Evolutionary conservation across 2,113 vertebrate genomes (phyloP).

Genomic region (Melozone crissalis): DNA sequence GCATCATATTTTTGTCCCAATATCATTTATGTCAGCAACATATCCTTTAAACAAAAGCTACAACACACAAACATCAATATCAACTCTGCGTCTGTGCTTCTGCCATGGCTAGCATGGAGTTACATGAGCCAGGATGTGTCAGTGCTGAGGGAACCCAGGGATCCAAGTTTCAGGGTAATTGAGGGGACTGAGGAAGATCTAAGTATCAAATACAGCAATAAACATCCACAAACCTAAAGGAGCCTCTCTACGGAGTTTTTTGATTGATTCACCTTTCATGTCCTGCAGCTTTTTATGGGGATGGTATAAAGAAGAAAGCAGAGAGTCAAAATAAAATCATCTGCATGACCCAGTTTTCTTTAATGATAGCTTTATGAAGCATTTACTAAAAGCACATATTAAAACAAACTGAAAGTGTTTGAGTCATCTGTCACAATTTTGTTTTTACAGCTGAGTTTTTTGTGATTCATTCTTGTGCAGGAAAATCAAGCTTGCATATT

Average conservation of each 20-base stretch:
- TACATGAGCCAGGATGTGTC: accelerated
- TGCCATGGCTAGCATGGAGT: not conserved
- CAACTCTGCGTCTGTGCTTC: not conserved
- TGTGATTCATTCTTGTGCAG: not conserved
- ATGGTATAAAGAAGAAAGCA: not conserved
- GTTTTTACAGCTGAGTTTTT: not conserved
- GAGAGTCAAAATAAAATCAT: not conserved
- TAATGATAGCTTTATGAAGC: not conserved
- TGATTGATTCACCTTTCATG: not conserved
- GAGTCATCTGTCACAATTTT: not conserved
- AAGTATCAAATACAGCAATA: not conserved
- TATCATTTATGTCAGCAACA: not conserved
- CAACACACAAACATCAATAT: not conserved
- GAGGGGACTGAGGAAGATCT: not conserved
- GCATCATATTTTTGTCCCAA: not conserved
- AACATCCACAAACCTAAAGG: not conserved
- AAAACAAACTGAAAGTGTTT: not conserved
- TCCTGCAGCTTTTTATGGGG: not conserved
- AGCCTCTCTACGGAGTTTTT: not conserved
- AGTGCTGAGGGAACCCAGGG: not conserved
- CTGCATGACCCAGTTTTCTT: not conserved
- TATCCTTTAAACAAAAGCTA: not conserved
- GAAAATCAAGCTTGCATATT: not conserved
- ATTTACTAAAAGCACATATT: not conserved
- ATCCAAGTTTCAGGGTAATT: not conserved